phyloP scores from a whole-genome alignment of 2,113 vertebrate genomes.

The Oryzias woworae region DNA sequence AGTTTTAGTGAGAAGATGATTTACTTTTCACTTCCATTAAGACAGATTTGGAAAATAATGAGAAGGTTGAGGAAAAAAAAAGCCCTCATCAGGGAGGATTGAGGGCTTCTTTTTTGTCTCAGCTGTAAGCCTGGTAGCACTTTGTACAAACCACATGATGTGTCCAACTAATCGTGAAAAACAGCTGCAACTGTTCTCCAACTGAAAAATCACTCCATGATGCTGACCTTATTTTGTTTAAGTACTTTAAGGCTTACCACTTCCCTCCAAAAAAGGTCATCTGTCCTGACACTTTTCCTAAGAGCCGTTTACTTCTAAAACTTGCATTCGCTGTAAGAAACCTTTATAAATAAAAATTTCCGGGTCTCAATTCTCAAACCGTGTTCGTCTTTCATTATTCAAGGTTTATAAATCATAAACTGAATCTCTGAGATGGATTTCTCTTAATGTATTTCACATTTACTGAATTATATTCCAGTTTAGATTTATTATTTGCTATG shows the following conservation, averaged over 20 bases:
- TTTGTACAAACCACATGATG: constrained; percentile 62
- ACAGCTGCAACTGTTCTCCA: constrained; percentile 59
- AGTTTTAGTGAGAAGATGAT: constrained; percentile 54
- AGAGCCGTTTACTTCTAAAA: constrained; percentile 38
- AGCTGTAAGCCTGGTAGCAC: constrained; percentile 68
- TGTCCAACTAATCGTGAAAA: constrained; percentile 57
- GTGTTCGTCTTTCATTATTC: constrained; percentile 63
- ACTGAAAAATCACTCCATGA: constrained; percentile 41
- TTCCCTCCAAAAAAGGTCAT: constrained; percentile 38
- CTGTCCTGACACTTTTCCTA: constrained; percentile 22
- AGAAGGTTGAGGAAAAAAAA: not conserved
- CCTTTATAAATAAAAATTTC: not conserved
- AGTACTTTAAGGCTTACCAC: constrained; percentile 40
- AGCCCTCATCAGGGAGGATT: constrained; percentile 44
- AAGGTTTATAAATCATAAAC: constrained; percentile 60
- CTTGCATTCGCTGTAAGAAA: constrained; percentile 35
- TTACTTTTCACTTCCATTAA: constrained; percentile 44
- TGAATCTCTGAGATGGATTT: constrained; percentile 66
- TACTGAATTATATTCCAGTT: constrained; percentile 67
- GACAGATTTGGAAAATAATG: constrained; percentile 9
- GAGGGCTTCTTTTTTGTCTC: constrained; percentile 54
- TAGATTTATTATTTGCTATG: constrained; percentile 63
- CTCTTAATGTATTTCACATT: constrained; percentile 60
- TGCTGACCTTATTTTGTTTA: constrained; percentile 57
- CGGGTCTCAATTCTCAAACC: constrained; percentile 32